phyloP scores from a whole-genome alignment of 2,888 invertebrate genomes.

The Lycia hirtaria region DNA sequence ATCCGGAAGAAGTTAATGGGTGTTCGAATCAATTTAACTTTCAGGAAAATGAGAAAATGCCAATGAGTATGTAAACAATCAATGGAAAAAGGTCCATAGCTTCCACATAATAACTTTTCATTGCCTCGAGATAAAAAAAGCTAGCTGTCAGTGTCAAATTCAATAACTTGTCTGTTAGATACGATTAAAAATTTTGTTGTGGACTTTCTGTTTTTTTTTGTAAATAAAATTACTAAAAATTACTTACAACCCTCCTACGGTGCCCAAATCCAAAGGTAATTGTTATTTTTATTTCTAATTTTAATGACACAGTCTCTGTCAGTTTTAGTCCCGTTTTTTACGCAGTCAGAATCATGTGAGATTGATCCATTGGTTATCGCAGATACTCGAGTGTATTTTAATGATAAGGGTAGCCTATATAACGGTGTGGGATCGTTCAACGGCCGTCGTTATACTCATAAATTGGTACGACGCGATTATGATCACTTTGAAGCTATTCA shows the following conservation, averaged over 20 bases:
- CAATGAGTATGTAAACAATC: background rate
- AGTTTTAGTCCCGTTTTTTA: conserved; percentile 7
- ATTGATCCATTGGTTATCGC: conserved; percentile 60
- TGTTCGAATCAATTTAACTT: conserved; percentile 88
- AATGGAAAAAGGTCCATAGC: background rate
- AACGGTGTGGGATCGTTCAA: conserved; percentile 70
- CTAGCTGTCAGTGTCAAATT: conserved; percentile 26
- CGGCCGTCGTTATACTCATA: conserved; percentile 66
- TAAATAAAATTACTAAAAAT: background rate
- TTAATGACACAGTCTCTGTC: background rate
- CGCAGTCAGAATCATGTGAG: conserved; percentile 23
- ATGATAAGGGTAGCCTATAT: conserved; percentile 78
- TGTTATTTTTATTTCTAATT: background rate
- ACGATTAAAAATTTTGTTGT: conserved; percentile 12
- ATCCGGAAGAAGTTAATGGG: conserved; percentile 81
- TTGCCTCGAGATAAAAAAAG: conserved; percentile 11
- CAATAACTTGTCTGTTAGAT: conserved; percentile 29
- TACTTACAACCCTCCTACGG: background rate
- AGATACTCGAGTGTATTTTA: conserved; percentile 63
- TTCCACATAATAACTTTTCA: background rate
- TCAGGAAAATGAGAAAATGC: conserved; percentile 76
- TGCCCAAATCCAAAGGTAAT: conserved; percentile 9
- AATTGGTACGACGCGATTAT: conserved; percentile 64
- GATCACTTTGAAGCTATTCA: conserved; percentile 44
- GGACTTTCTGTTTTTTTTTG: background rate